Conservation (phyloP, 2,888 invertebrate genomes). For the Abrostola tripartita region DNA sequence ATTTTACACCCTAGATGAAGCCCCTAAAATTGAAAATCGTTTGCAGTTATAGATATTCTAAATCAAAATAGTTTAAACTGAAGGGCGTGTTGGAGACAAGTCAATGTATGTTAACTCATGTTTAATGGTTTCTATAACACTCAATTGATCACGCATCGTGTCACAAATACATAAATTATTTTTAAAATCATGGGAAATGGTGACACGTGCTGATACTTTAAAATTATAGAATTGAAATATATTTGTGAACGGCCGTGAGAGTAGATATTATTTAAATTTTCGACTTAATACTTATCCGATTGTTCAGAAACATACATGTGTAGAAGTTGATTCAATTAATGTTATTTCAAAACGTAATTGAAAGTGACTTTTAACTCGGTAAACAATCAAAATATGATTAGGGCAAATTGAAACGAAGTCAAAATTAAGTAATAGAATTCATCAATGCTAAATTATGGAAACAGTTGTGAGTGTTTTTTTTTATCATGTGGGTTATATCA, state of each 20-base stretch:
- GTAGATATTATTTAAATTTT: constrained; percentile 2
- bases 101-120: constrained; percentile 74
- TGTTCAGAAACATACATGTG: not conserved
- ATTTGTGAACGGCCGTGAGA: constrained; percentile 32
- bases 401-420: too few species aligned
- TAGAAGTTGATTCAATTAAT: not conserved
- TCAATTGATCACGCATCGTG: constrained; percentile 83
- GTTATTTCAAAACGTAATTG: too few species aligned
- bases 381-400: too few species aligned
- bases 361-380: too few species aligned
- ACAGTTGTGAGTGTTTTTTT: too few species aligned
- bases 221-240: constrained; percentile 56
- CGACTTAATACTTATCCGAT: not conserved
- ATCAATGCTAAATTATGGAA: too few species aligned
- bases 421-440: too few species aligned
- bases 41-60: constrained; percentile 43
- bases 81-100: constrained; percentile 77
- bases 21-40: constrained; percentile 43
- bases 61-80: constrained; percentile 80
- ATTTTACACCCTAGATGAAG: constrained; percentile 34
- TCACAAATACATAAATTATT: constrained; percentile 73
- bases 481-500: too few species aligned
- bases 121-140: constrained; percentile 86
- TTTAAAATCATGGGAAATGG: constrained; percentile 73
- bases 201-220: constrained; percentile 69